Evolutionary conservation across 2,113 vertebrate species (phyloP).

Genomic region (Rhinoderma darwinii): DNA sequence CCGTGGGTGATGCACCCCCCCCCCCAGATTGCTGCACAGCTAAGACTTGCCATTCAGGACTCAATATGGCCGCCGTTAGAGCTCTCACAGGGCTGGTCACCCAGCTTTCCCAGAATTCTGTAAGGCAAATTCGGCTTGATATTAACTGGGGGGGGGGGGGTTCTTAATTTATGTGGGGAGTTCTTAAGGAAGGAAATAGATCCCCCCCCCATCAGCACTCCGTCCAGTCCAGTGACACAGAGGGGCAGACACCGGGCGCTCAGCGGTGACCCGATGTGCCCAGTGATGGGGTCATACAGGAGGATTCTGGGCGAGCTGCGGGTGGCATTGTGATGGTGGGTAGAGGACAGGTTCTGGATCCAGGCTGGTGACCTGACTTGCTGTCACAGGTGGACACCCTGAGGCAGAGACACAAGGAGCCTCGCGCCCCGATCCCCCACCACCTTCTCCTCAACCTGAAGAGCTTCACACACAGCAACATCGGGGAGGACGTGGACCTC

Average conservation of each 20-base stretch:
- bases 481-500: constrained; percentile 94
- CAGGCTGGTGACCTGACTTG: constrained; percentile 42
- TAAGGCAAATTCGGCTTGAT: not conserved
- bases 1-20: not conserved
- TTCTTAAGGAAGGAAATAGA: too few relatives aligned
- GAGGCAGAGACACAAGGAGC: constrained; percentile 87
- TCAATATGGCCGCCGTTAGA: not conserved
- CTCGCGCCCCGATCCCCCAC: constrained; percentile 88
- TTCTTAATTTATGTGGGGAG: too few relatives aligned
- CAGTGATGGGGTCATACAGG: too few relatives aligned
- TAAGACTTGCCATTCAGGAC: too few relatives aligned
- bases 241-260: not conserved
- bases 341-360: not conserved
- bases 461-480: constrained; percentile 97
- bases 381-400: constrained; percentile 81
- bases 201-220: too few relatives aligned
- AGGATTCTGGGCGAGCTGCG: not conserved
- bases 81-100: not conserved
- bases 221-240: too few relatives aligned
- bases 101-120: not conserved
- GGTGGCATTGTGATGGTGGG: not conserved
- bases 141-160: too few relatives aligned
- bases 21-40: too few relatives aligned
- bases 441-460: constrained; percentile 96
- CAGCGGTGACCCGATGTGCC: too few relatives aligned